Evolutionary conservation across 2,888 invertebrate genomes (phyloP).

Genomic region (Polydrusus pterygomalis): DNA sequence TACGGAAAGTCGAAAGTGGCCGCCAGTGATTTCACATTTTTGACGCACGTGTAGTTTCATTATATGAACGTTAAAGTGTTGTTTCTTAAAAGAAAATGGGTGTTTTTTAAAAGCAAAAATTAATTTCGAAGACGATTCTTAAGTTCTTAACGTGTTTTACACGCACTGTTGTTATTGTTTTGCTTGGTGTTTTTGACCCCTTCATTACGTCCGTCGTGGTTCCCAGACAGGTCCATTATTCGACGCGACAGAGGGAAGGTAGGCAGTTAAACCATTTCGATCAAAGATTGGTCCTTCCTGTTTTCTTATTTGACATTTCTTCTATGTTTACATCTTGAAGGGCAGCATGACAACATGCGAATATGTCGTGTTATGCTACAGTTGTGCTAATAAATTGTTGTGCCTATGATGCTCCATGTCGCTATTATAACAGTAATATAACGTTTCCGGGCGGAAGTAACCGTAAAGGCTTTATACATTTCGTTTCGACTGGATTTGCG

Average conservation of each 20-base stretch:
- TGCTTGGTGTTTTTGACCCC: conserved; percentile 80
- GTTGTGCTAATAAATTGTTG: conserved; percentile 15
- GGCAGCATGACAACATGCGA: conserved; percentile 50
- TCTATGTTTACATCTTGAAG: conserved; percentile 50
- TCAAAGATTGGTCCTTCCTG: conserved; percentile 51
- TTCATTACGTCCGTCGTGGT: conserved; percentile 66
- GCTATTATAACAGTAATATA: conserved; percentile 26
- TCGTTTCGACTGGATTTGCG: conserved; percentile 70
- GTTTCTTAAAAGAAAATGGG: conserved; percentile 32
- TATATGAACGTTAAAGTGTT: conserved; percentile 31
- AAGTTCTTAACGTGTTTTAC: conserved; percentile 70
- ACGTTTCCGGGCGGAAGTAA: conserved; percentile 67
- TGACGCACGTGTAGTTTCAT: conserved; percentile 49
- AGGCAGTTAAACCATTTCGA: conserved; percentile 52
- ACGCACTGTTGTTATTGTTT: conserved; percentile 82
- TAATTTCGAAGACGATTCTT: conserved; percentile 19
- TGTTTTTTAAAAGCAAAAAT: conserved; percentile 30
- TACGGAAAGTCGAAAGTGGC: conserved; percentile 36
- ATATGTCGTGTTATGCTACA: conserved; percentile 31
- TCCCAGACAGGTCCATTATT: conserved; percentile 73
- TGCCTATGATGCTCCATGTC: conserved; percentile 6
- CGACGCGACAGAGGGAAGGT: conserved; percentile 67
- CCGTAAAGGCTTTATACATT: conserved; percentile 68
- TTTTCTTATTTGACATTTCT: conserved; percentile 51
- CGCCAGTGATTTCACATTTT: conserved; percentile 41